A percentile compares a stretch with the other conserved stretches of the same genome.
Conservation (phyloP, 2,113 vertebrate species). For the Callipepla squamata region DNA sequence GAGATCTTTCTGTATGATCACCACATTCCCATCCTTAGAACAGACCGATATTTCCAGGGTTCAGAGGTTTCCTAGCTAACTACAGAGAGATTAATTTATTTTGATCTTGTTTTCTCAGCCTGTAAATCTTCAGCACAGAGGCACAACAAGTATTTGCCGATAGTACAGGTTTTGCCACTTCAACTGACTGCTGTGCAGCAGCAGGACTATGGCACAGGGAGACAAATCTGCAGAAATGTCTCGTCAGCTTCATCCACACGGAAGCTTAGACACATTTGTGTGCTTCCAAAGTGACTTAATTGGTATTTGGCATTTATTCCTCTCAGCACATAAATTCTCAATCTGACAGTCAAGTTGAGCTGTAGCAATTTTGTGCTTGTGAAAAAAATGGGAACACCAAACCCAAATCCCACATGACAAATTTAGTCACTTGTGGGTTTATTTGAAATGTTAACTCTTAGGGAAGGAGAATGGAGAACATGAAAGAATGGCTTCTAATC, state of each 20-base stretch:
- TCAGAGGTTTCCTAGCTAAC: neutral
- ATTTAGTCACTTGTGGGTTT: neutral
- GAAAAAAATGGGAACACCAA: neutral
- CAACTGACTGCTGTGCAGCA: neutral
- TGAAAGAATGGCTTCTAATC: conserved; percentile 55
- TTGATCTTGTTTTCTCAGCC: neutral
- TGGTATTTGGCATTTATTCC: conserved; percentile 61
- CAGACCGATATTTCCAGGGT: neutral
- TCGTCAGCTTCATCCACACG: conserved; percentile 51
- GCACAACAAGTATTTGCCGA: neutral
- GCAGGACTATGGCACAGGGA: neutral
- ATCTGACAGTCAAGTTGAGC: neutral
- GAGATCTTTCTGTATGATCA: neutral
- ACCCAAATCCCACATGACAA: neutral
- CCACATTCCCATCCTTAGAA: neutral
- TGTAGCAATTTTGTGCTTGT: conserved; percentile 10
- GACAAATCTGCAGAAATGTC: conserved; percentile 34
- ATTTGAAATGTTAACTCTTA: conserved; percentile 35
- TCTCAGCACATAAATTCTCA: conserved; percentile 44
- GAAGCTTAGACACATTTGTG: conserved; percentile 51
- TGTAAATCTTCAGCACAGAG: neutral
- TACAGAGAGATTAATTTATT: neutral
- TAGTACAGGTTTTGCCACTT: neutral
- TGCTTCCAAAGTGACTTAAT: conserved; percentile 63
- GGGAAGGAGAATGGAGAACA: neutral